phyloP scores from a whole-genome alignment of 2,888 invertebrate genomes.

The Neelides folsomi region DNA sequence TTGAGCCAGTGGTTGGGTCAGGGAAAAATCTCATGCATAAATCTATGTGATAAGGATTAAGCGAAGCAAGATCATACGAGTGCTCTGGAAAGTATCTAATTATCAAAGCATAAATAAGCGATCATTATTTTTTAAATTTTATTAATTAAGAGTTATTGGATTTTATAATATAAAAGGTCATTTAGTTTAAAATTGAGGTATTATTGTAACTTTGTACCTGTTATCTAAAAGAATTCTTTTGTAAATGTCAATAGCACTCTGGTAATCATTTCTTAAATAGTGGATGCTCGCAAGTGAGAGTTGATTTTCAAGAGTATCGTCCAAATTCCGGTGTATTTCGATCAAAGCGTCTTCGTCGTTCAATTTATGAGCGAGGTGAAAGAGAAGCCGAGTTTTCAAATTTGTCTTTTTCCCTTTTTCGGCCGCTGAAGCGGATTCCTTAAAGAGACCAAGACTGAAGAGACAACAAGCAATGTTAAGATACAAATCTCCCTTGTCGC shows the following conservation, averaged over 20 bases:
- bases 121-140: too few relatives aligned
- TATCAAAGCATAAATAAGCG: too few relatives aligned
- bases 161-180: too few relatives aligned
- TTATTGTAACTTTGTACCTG: slow-evolving; percentile 46
- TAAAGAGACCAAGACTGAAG: slow-evolving; percentile 81
- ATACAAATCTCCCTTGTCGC: slow-evolving; percentile 38
- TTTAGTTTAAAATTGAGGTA: too few relatives aligned
- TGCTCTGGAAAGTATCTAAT: too few relatives aligned
- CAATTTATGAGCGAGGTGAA: slow-evolving; percentile 88
- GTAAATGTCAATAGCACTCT: slow-evolving; percentile 97
- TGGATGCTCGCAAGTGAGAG: slow-evolving; percentile 90
- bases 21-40: too few relatives aligned
- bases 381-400: slow-evolving; percentile 62
- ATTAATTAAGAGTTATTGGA: too few relatives aligned
- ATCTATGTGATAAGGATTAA: too few relatives aligned
- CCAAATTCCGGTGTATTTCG: slow-evolving; percentile 67
- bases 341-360: slow-evolving; percentile 68
- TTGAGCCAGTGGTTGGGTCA: too few relatives aligned
- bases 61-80: too few relatives aligned
- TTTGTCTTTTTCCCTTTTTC: slow-evolving; percentile 51
- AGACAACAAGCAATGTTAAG: slow-evolving; percentile 84
- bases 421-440: slow-evolving; percentile 50
- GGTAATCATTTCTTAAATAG: slow-evolving; percentile 88
- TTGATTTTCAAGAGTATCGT: slow-evolving; percentile 85
- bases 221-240: slow-evolving; percentile 82